Conservation (phyloP, 2,113 vertebrate genomes). For the Saguinus midas region DNA sequence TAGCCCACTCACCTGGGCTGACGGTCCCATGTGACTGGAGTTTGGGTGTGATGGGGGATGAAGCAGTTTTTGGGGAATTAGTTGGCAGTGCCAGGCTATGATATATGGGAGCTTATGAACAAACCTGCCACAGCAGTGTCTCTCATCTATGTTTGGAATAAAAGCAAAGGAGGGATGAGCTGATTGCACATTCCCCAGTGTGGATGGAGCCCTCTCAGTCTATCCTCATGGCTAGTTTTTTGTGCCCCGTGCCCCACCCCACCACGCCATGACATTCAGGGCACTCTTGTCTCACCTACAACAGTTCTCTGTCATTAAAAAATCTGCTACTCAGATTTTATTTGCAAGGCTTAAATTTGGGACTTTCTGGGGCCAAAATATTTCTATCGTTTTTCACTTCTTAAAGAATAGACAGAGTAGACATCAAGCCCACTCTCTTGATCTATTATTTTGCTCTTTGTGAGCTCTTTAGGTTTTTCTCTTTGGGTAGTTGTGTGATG, state of each 20-base stretch:
- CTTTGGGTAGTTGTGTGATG: neutral
- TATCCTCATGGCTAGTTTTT: neutral
- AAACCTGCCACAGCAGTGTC: neutral
- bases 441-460: neutral
- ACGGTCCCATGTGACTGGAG: too few species aligned
- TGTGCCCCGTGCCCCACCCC: accelerated
- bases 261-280: neutral
- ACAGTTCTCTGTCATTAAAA: neutral
- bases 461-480: neutral
- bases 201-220: neutral
- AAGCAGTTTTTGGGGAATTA: neutral
- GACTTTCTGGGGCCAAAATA: neutral
- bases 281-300: neutral
- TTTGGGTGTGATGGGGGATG: neutral
- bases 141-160: neutral
- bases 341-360: neutral
- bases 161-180: neutral
- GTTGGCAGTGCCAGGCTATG: neutral
- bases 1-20: neutral
- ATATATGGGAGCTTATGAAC: neutral
- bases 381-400: neutral
- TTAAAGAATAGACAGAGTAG: neutral
- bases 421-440: neutral
- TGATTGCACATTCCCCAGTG: neutral
- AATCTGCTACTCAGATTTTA: neutral